Evolutionary conservation across 1,140 invertebrate genomes (phyloP).

Genomic region (Heliconius melpomene): DNA sequence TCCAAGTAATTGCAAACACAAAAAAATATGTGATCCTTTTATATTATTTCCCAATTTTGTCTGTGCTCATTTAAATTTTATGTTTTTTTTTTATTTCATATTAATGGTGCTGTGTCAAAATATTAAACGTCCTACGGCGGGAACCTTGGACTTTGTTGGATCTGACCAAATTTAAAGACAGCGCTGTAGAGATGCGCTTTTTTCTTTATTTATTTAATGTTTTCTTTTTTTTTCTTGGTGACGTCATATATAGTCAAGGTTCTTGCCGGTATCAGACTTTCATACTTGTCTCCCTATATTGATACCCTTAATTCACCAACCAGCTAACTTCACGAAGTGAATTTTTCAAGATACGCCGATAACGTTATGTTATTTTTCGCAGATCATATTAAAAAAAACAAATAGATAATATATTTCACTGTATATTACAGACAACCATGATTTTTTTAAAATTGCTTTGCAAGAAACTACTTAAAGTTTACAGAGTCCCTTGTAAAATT

Average conservation of each 20-base stretch:
- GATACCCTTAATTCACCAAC: background rate
- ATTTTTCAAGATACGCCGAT: too few species aligned
- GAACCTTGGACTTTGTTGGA: background rate
- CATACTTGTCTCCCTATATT: background rate
- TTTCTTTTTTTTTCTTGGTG: background rate
- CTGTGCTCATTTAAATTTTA: background rate
- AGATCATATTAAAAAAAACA: too few species aligned
- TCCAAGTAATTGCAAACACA: background rate
- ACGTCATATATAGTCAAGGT: background rate
- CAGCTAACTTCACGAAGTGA: too few species aligned
- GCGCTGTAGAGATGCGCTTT: background rate
- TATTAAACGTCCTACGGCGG: background rate
- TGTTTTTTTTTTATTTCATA: background rate
- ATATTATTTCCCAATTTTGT: background rate
- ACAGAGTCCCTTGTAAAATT: too few species aligned
- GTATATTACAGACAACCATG: too few species aligned
- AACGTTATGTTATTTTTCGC: too few species aligned
- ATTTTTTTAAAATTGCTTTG: too few species aligned
- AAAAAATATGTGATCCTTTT: background rate
- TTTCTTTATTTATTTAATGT: constrained; percentile 11
- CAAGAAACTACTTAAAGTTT: too few species aligned
- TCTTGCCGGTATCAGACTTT: background rate
- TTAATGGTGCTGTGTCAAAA: constrained; percentile 1
- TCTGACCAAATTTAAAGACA: background rate
- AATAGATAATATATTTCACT: too few species aligned